These are phyloP conservation scores for Torymus auratus DNA, from an alignment of 2,888 invertebrate species.

Conservation along the genomic window DNA sequence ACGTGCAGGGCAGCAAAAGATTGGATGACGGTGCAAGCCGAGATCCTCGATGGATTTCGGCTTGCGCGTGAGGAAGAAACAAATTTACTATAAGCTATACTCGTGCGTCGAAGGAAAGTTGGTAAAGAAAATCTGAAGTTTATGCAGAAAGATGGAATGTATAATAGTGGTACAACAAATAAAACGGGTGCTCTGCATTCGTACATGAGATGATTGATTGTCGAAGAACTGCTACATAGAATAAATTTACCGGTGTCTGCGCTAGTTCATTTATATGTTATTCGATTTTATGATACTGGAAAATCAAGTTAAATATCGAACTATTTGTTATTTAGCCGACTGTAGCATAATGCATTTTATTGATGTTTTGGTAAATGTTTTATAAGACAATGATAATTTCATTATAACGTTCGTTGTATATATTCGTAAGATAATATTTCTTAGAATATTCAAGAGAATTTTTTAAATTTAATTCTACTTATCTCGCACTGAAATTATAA, in stretches of 20 bases:
- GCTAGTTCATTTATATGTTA: not conserved
- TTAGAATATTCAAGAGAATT: too few species aligned
- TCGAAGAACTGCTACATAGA: constrained; percentile 2
- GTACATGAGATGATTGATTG: constrained; percentile 4
- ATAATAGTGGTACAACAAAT: constrained; percentile 5
- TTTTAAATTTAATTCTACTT: too few species aligned
- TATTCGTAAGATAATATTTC: too few species aligned
- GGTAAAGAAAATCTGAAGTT: constrained; percentile 11
- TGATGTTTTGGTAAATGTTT: too few species aligned
- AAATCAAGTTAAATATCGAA: too few species aligned
- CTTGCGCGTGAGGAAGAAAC: not conserved
- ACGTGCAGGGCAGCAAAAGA: not conserved
- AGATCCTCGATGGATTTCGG: constrained; percentile 16
- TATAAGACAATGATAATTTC: too few species aligned
- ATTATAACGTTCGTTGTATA: too few species aligned
- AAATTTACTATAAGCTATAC: constrained; percentile 4
- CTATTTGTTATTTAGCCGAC: too few species aligned
- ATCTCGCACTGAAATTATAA: too few species aligned
- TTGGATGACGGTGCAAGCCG: not conserved
- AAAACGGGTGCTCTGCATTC: constrained; percentile 28
- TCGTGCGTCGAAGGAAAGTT: constrained; percentile 35
- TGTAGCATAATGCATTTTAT: too few species aligned
- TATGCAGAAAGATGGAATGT: constrained; percentile 15
- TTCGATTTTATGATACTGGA: not conserved
- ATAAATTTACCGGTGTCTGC: not conserved